Evolutionary conservation across 2,797 vertebrate species (phyloP).

Genomic region (Propithecus deckenii): DNA sequence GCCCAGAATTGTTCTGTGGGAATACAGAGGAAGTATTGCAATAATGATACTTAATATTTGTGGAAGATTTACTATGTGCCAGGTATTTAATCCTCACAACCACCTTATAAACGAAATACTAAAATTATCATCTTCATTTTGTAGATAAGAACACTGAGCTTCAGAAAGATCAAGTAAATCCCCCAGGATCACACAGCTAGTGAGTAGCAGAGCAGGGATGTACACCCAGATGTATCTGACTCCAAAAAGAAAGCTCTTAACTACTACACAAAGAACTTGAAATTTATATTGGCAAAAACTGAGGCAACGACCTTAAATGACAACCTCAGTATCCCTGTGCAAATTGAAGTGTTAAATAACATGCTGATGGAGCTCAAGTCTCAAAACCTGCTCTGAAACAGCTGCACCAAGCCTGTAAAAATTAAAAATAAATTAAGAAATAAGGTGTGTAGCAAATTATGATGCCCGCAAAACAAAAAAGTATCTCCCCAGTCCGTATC

Average conservation of each 20-base stretch:
- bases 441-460: not conserved
- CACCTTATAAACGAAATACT: not conserved
- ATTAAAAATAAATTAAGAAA: not conserved
- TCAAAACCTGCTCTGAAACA: constrained; percentile 48
- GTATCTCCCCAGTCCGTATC: rapidly evolving
- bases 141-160: not conserved
- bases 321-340: not conserved
- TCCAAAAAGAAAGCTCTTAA: constrained; percentile 37
- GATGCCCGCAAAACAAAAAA: not conserved
- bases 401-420: not conserved
- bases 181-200: not conserved
- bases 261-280: constrained; percentile 6
- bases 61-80: not conserved
- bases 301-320: not conserved
- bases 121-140: constrained; percentile 6
- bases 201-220: not conserved
- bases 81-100: not conserved
- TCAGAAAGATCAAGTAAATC: constrained; percentile 23
- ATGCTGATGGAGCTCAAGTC: not conserved
- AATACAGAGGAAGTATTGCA: constrained; percentile 12
- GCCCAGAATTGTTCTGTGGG: not conserved
- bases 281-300: not conserved
- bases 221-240: not conserved
- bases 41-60: constrained; percentile 3
- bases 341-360: constrained; percentile 10